These are phyloP conservation scores for Pocillopora grandis DNA, from an alignment of 92 coral and sea anemone species.

Conservation along the genomic window DNA sequence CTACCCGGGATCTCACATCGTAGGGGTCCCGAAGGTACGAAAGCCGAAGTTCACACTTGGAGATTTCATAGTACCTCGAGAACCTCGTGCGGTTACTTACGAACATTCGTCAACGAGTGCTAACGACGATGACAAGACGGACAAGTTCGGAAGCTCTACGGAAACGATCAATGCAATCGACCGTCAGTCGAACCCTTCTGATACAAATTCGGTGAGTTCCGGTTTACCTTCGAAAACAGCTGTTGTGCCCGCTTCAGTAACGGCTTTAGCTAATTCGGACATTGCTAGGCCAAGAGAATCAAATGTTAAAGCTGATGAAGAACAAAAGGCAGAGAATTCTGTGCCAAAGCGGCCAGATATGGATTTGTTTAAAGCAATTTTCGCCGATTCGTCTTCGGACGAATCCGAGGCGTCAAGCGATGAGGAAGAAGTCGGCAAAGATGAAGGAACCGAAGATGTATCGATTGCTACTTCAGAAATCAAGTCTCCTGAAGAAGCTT, in stretches of 20 bases:
- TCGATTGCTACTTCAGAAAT: neutral
- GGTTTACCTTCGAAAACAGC: neutral
- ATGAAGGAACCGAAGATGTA: neutral
- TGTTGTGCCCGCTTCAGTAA: neutral
- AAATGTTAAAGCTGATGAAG: neutral
- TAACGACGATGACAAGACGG: neutral
- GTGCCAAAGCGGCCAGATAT: conserved; percentile 70
- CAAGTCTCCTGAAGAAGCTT: conserved; percentile 4
- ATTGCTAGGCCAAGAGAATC: neutral
- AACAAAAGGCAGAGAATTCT: neutral
- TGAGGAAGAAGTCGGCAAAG: conserved; percentile 10
- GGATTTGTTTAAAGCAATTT: conserved; percentile 97
- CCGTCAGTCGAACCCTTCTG: conserved; percentile 6
- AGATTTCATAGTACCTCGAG: conserved; percentile 36
- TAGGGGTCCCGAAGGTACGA: conserved; percentile 74
- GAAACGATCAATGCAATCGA: neutral
- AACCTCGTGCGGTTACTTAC: conserved; percentile 8
- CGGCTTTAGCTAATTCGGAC: neutral
- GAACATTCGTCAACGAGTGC: neutral
- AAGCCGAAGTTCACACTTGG: conserved; percentile 73
- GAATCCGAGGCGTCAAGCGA: conserved; percentile 67
- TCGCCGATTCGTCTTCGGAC: conserved; percentile 88
- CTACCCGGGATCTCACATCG: conserved; percentile 74
- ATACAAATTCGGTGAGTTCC: neutral
- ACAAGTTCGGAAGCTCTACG: conserved; percentile 2